Percentiles rank a stretch among this genome's conserved stretches.
Conservation (phyloP, 1,140 invertebrate genomes). For the Philotrypesis tridentata region DNA sequence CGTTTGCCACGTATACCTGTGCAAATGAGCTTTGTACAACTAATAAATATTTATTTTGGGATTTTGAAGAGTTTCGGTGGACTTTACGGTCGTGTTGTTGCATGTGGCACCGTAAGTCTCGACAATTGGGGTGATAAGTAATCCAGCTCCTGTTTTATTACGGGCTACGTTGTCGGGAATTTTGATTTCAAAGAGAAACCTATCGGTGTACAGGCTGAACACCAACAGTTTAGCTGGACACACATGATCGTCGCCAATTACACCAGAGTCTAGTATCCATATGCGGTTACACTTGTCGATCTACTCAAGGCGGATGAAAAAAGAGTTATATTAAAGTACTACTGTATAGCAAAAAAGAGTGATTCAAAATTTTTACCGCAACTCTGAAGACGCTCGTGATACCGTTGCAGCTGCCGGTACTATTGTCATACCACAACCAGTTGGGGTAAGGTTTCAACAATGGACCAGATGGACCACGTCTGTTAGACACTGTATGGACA, state of each 20-base stretch:
- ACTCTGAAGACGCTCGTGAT: slow-evolving; percentile 57
- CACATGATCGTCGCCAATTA: slow-evolving; percentile 63
- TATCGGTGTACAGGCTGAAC: slow-evolving; percentile 69
- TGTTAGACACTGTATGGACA: slow-evolving; percentile 45
- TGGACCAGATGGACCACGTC: slow-evolving; percentile 38
- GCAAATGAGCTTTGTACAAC: too few relatives aligned
- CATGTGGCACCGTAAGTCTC: slow-evolving; percentile 22
- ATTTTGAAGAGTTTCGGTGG: too few relatives aligned
- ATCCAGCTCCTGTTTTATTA: slow-evolving; percentile 10
- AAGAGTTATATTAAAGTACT: not conserved
- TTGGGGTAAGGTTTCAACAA: slow-evolving; percentile 56
- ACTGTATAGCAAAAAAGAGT: too few relatives aligned
- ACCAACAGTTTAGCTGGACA: slow-evolving; percentile 71
- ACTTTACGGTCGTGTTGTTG: slow-evolving; percentile 23
- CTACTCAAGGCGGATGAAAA: slow-evolving; percentile 14
- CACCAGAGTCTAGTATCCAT: slow-evolving; percentile 73
- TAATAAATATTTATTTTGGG: too few relatives aligned
- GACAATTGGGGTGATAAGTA: slow-evolving; percentile 50
- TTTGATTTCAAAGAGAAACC: slow-evolving; percentile 65
- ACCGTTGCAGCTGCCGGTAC: slow-evolving; percentile 48
- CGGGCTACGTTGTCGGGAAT: slow-evolving; percentile 60
- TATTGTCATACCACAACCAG: slow-evolving; percentile 55
- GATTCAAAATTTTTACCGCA: too few relatives aligned
- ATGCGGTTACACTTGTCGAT: slow-evolving; percentile 71
- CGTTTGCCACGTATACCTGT: slow-evolving; percentile 76